Evolutionary conservation across 2,888 invertebrate genomes (phyloP), one percentile per base, ranked within the genome.

Genomic region (Lordiphosa fenestrarum): DNA sequence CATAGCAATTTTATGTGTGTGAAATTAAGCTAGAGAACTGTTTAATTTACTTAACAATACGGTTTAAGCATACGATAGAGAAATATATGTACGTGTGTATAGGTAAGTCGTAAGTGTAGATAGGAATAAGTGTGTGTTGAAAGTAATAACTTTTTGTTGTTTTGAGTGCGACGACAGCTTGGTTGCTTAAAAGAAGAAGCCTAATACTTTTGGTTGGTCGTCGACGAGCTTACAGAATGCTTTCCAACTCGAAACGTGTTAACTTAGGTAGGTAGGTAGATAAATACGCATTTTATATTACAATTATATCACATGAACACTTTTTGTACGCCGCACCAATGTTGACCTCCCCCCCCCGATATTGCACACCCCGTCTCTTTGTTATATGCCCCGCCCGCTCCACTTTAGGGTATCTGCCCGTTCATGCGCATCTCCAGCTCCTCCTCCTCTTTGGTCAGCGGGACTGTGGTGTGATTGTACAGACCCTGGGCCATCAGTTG

Each of bases 401-500:
- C 30, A 6, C 13, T 61, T 73, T 88, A 88, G 40, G 89, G 89
- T 68, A 87, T 88, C 66, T 89, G 90, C 0, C 89, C 90, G 69
- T 89, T 89, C 89, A 90, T 90, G 69, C 90, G 87, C 89, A 90
- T 92, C 80, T 92, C 92, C 40, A 93, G 90, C 81, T 94, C 94
- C 73, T 94, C 94, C 70, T 94, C 94, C 63, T 94, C 94, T 84
- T 94, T 93, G 69, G 93, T 93, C 41, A 94, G 88, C 1, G 94
- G 93, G 53, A 94, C 92, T 42, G 95, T 94, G 61, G 94, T 93
- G 87, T 98, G 98, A 89, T 98, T 98, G 90, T 98, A 97, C 23
- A 97, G 91, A 0, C 97, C 98, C 88, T 98, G 97, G 0, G 97
- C 97, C 96, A 97, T 97, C 75, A 98, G 91, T 86, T 97, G 96